Evolutionary conservation across 2,797 vertebrate genomes (phyloP), one percentile per base, ranked within the genome.

Genomic region (Eupleurogrammus muticus): DNA sequence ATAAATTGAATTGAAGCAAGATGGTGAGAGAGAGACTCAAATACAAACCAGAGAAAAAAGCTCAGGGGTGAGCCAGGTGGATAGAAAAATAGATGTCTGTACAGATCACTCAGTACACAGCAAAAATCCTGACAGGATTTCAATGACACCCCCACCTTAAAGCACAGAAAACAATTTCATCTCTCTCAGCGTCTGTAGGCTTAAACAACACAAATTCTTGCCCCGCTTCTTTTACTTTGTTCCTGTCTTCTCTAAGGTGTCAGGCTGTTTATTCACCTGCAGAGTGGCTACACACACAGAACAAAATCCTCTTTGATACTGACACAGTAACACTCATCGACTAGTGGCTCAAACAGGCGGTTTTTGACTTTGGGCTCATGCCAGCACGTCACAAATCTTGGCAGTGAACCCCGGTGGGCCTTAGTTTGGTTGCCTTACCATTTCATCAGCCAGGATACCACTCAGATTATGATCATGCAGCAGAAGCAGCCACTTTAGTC

Each of bases 401-500:
- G 13, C 5, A 40, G 21, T 46, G 40, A 9, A 42, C 16, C 1
- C 13, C 32, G 17, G 20, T 16, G n/a, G n/a, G n/a, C n/a, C 5
- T 3, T 8, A 2, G 2, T 19, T 21, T 40, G 10, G 19, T 5
- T 28, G 20, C 63, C 95, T 95, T 88, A 99, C 98, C 98, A 99
- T 99, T 95, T 99, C 98, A 93, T 99, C 97, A 69, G 98, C 98
- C 35, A 99, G 93, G 90, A 99, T 99, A 1, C 95, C 96, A 74
- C 98, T 99, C 66, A 99, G 89, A 11, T 95, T 92, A 38, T 99
- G 96, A 60, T 97, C 95, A 86, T 99, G 92, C 46, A 99, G 91
- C 59, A 99, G 91, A 17, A 95, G 92, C 84, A 99, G 90, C 98
- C 98, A 99, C 78, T 98, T 98, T 66, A 99, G 92, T 70, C 98